Evolutionary conservation across 2,113 vertebrate genomes (phyloP).

Genomic region (Psilopogon haemacephalus): DNA sequence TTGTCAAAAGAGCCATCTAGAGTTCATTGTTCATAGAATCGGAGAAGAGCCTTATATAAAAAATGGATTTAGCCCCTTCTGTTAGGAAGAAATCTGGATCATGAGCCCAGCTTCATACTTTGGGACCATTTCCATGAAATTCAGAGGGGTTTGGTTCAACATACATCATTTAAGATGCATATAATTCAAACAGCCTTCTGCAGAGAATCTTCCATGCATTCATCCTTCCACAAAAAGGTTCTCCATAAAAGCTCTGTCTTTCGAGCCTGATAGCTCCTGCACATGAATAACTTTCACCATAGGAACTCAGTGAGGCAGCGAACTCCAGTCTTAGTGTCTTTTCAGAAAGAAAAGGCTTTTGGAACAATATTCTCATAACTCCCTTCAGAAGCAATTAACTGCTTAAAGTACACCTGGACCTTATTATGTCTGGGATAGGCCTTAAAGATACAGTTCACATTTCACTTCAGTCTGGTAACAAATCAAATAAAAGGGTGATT

Average conservation of each 20-base stretch:
- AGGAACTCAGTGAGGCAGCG: constrained; percentile 72
- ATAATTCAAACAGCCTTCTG: constrained; percentile 71
- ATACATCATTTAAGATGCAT: constrained; percentile 71
- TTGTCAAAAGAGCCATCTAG: constrained; percentile 65
- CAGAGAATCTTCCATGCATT: constrained; percentile 64
- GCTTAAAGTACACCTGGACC: constrained; percentile 77
- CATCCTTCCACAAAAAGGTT: constrained; percentile 69
- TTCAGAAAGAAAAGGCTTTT: constrained; percentile 69
- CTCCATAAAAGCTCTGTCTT: constrained; percentile 71
- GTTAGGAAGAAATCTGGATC: not conserved
- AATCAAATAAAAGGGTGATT: constrained; percentile 70
- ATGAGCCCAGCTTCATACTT: not conserved
- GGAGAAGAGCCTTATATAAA: not conserved
- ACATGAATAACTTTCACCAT: constrained; percentile 73
- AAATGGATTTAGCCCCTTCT: not conserved
- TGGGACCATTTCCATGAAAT: constrained; percentile 33
- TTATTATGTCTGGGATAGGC: constrained; percentile 69
- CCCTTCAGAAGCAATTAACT: constrained; percentile 77
- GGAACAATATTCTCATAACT: constrained; percentile 63
- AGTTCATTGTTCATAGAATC: constrained; percentile 49
- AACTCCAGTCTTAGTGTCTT: constrained; percentile 62
- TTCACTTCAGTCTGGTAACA: constrained; percentile 73
- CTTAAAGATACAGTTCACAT: constrained; percentile 76
- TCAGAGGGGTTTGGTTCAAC: constrained; percentile 53
- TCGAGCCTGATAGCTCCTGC: constrained; percentile 64